These are phyloP conservation scores for Piprites chloris DNA, from an alignment of 2,113 vertebrate genomes.

Conservation along the genomic window DNA sequence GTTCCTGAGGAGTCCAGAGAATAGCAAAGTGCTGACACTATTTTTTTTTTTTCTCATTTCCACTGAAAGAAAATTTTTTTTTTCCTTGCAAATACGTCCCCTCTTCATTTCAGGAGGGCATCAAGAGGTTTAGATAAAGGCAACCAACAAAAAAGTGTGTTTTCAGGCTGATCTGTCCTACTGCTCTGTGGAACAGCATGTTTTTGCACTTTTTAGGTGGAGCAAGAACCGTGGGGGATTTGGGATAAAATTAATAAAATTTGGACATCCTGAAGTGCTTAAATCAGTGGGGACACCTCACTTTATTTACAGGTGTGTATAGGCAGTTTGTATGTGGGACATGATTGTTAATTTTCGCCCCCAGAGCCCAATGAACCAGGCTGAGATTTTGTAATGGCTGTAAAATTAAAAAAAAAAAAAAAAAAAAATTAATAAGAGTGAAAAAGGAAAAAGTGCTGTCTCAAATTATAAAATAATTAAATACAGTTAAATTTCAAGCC, in stretches of 20 bases:
- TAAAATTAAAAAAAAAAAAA: background rate
- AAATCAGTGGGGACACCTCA: background rate
- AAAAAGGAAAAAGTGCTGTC: background rate
- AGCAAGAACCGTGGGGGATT: background rate
- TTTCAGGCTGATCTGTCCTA: background rate
- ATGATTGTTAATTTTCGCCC: background rate
- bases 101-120: background rate
- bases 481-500: constrained; percentile 20
- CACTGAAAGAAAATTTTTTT: background rate
- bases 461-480: constrained; percentile 58
- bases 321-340: background rate
- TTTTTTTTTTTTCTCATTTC: background rate
- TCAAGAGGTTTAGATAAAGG: background rate
- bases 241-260: background rate
- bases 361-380: background rate
- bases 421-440: too few relatives aligned
- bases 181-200: background rate
- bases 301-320: background rate
- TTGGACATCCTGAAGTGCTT: background rate
- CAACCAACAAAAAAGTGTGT: background rate
- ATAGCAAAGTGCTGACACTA: background rate
- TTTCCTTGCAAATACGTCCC: background rate
- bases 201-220: background rate
- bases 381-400: background rate
- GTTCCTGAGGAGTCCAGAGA: background rate